Conservation (phyloP, 2,888 invertebrate species). For the Hemithea aestivaria region DNA sequence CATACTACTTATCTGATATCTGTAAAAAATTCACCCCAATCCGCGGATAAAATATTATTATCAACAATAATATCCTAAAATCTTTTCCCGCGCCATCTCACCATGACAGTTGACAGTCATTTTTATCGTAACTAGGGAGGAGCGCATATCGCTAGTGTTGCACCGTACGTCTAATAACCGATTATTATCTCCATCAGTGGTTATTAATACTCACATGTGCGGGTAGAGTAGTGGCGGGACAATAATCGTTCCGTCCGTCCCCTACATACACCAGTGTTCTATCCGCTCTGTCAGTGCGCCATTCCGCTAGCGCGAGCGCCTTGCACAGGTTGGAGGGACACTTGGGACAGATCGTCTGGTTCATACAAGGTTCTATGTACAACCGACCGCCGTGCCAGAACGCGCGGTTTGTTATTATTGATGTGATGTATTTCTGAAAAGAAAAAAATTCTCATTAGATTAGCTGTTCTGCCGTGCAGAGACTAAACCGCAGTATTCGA, state of each 20-base stretch:
- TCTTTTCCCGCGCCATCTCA: too few species aligned
- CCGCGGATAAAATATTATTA: too few species aligned
- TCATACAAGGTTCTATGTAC: constrained; percentile 66
- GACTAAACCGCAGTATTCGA: too few species aligned
- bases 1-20: too few species aligned
- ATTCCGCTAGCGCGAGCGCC: constrained; percentile 55
- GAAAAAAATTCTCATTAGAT: constrained; percentile 1
- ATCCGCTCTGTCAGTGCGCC: constrained; percentile 33
- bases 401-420: constrained; percentile 59
- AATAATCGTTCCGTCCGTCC: constrained; percentile 66
- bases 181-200: background rate
- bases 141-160: too few species aligned
- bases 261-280: constrained; percentile 56
- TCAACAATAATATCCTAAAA: too few species aligned
- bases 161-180: too few species aligned
- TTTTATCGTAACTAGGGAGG: too few species aligned
- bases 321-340: constrained; percentile 70
- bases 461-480: background rate
- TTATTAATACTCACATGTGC: constrained; percentile 42
- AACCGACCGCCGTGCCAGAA: constrained; percentile 58
- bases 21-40: too few species aligned
- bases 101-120: too few species aligned
- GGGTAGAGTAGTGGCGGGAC: constrained; percentile 52
- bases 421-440: constrained; percentile 52
- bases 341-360: constrained; percentile 46